Evolutionary conservation across 1,140 invertebrate species (phyloP), one percentile per base, ranked within the genome.

Genomic region (Mesaphorura yosii): DNA sequence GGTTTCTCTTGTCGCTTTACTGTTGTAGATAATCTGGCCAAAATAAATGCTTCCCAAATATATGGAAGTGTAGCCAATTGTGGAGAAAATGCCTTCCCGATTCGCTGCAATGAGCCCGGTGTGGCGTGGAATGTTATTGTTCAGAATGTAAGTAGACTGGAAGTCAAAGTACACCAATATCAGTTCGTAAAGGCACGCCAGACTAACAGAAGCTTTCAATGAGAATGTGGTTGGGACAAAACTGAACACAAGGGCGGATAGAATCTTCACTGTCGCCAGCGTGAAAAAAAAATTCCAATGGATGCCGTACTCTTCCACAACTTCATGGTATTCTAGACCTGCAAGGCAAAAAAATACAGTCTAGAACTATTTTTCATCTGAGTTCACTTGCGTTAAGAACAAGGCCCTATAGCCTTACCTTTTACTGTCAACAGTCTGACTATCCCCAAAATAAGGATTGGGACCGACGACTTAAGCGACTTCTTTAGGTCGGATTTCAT

Each of bases 241-340:
- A 37, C 67, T 70, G 15, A 81, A 68, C 25, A 84, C 60, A 28
- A 79, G 55, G 25, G 76, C 77, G 22, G 78, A 78, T 20, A 86
- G 64, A 1, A 91, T 66, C 75, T 88, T 91, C 4, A 88, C 81
- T 39, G 83, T 70, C 23, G 85, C 87, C 31, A 97, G 68, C 1
- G 89, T 95, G 52, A 94, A 81, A 66, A 96, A 97, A 67, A 97
- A 97, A 69, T 98, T 98, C 88, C 92, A 94, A 71, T 96, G 91
- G 4, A 84, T 74, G 2, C 93, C 94, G 74, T 97, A 98, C 67
- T 97, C 94, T 5, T 80, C 78, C 0, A 87, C 76, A 69, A 91
- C 84, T 65, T 85, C 80, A 49, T 89, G 83, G 69, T 97, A 97
- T 51, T 85, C 76, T 2, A 81, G 67, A 52, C 73, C 64, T 64